Percentiles rank a stretch among this genome's conserved stretches.
Evolutionary conservation across 2,888 invertebrate genomes (phyloP).

Genomic region (Nebria brevicollis): DNA sequence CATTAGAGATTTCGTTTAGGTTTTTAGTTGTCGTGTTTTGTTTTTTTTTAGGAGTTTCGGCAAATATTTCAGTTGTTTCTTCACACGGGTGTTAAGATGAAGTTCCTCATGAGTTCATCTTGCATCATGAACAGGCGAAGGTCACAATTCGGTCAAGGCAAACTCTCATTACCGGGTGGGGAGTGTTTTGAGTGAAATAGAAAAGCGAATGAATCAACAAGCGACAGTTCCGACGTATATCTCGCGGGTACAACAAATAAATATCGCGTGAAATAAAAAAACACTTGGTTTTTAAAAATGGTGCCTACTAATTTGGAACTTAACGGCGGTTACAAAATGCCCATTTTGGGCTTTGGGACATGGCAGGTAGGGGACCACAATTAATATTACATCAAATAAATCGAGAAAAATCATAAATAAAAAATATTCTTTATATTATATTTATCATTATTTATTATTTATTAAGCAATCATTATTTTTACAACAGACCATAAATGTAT

Average conservation of each 20-base stretch:
- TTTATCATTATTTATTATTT: too few relatives aligned
- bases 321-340: slow-evolving; percentile 72
- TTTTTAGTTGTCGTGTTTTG: too few relatives aligned
- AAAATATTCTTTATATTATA: too few relatives aligned
- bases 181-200: neutral
- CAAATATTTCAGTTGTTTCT: too few relatives aligned
- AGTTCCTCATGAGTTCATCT: neutral
- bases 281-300: slow-evolving; percentile 5
- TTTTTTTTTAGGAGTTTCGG: too few relatives aligned
- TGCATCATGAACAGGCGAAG: neutral
- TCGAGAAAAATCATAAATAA: too few relatives aligned
- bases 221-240: neutral
- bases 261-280: neutral
- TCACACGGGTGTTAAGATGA: too few relatives aligned
- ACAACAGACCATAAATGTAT: too few relatives aligned
- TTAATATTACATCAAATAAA: neutral
- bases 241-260: neutral
- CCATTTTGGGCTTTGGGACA: slow-evolving; percentile 79
- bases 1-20: too few relatives aligned
- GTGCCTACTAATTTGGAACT: slow-evolving; percentile 50
- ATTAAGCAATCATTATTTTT: too few relatives aligned
- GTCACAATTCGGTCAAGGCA: neutral
- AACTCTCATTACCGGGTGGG: neutral
- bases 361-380: slow-evolving; percentile 73
- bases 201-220: neutral